Base-by-base conservation (phyloP, 2,113 vertebrate genomes). In the Carlito syrichta region DNA sequence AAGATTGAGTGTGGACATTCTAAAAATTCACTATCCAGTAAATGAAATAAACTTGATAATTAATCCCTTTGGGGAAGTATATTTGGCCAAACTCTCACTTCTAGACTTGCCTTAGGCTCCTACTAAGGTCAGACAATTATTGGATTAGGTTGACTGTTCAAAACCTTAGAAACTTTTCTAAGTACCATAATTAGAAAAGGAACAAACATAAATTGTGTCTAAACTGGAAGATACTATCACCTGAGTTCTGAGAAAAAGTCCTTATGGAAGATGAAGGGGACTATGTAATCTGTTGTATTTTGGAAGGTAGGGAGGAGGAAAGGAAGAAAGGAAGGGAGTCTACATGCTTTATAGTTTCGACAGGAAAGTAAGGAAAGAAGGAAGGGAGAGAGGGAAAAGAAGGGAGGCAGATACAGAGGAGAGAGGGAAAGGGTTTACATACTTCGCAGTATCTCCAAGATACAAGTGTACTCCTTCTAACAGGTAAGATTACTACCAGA, bases 131-230 rank as follows among this genome's bases (percentile, higher is more conserved):
- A 73, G 66, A 86, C 32, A 63, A 86, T n/a, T 83, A 82, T 43
- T 23, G 54, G 82, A 91, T 79, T 62, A n/a, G 9, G 66, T 85
- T 63, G 58, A 91, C 74, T 88, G 23, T 40, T 94, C 54, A 85
- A 96, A 95, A 95, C 62, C 25, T 20, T 85, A 71, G 73, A 76
- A 82, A 94, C 12, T 76, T 96, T 87, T 62, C 58, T 32, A 84
- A 94, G 58, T 58, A 35, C 20, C 74, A 63, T 73, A 88, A 89
- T 77, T 94, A 97, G 50, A 77, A 50, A 89, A 19, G 5, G 14
- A 83, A 12, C 16, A 91, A 87, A 89, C 25, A 83, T 40, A 84
- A 79, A 86, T 66, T 89, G 78, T 88, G 30, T 94, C 56, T 62
- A 76, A 90, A 84, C 84, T 74, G 50, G 63, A 78, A 40, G 11